Evolutionary conservation across 2,888 invertebrate genomes (phyloP).

Genomic region (Rhagium mordax): DNA sequence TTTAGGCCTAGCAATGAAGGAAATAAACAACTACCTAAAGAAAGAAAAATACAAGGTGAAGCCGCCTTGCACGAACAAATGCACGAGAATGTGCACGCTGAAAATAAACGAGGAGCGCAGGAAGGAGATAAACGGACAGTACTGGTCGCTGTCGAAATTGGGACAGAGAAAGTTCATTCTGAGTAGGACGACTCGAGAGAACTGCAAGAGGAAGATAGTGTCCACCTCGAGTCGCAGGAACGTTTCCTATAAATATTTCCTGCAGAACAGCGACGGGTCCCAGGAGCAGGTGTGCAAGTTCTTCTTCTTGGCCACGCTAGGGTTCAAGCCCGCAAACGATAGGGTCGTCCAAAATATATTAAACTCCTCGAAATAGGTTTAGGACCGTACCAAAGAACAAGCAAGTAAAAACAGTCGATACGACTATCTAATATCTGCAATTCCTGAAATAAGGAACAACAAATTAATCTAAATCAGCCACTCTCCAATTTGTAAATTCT

Average conservation of each 20-base stretch:
- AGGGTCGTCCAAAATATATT: not conserved
- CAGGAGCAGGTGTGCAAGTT: constrained; percentile 5
- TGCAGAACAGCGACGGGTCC: not conserved
- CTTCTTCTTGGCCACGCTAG: constrained; percentile 15
- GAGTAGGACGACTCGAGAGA: not conserved
- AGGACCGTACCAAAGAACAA: not conserved
- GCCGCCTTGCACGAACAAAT: not conserved
- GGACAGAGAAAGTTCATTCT: not conserved
- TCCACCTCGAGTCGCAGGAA: not conserved
- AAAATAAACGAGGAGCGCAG: not conserved
- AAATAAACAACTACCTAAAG: not conserved
- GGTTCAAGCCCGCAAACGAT: constrained; percentile 18
- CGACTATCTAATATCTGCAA: no score
- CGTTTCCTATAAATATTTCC: constrained; percentile 8
- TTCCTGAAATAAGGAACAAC: no score
- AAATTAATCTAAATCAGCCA: no score
- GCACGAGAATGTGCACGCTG: not conserved
- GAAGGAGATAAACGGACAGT: not conserved
- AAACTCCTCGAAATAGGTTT: not conserved
- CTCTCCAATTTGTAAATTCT: no score
- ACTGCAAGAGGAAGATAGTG: not conserved
- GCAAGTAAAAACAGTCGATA: no score
- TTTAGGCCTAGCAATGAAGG: not conserved
- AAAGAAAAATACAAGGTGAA: constrained; percentile 5
- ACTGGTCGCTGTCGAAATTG: not conserved